Base-by-base conservation (phyloP, 2,797 vertebrate genomes). In the Acanthopagrus latus region DNA sequence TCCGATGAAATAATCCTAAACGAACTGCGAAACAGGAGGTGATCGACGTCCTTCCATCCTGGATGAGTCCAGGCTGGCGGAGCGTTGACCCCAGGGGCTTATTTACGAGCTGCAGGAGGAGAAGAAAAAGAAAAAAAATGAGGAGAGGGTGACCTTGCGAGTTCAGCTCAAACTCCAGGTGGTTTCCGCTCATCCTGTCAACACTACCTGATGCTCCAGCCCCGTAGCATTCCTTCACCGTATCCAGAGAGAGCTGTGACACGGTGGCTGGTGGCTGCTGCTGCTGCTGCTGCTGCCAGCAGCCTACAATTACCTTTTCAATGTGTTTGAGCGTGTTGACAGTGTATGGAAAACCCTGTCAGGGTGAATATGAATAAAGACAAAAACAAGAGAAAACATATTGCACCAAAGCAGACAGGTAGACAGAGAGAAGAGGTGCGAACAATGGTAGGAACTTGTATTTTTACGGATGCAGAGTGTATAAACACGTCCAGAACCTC, bases 81-180 rank as follows among this genome's bases (percentile, higher is more conserved):
- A 78, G 84, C 3, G 4, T 58, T 62, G 57, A 80, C 81, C 74
- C 80, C 48, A 2, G 0, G 65, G 83, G 80, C 56, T 55, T 81
- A 64, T 81, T 73, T 74, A 81, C 54, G 18, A 86, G 62, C 65
- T 27, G 69, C 66, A 48, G 48, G 29, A 72, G 59, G 66, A 77
- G 52, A 33, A 78, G 60, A 27, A 27, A 25, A n/a, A n/a, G n/a
- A n/a, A 25, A 25, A 25, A n/a, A 76, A 80, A 71, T 63, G 33
- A 73, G 65, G 38, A 81, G 80, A 81, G 80, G 75, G 85, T 90
- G 84, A 87, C 87, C 84, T 92, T 86, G 82, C 7, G 46, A 80
- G 84, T 90, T 92, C 50, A 64, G 73, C 86, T 81, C 83, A 76
- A 83, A 82, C 82, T 89, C 88, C 88, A 91, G 89, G 89, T 91